These are phyloP conservation scores for Dorcus hopei DNA, from an alignment of 2,888 invertebrate genomes.

Conservation along the genomic window DNA sequence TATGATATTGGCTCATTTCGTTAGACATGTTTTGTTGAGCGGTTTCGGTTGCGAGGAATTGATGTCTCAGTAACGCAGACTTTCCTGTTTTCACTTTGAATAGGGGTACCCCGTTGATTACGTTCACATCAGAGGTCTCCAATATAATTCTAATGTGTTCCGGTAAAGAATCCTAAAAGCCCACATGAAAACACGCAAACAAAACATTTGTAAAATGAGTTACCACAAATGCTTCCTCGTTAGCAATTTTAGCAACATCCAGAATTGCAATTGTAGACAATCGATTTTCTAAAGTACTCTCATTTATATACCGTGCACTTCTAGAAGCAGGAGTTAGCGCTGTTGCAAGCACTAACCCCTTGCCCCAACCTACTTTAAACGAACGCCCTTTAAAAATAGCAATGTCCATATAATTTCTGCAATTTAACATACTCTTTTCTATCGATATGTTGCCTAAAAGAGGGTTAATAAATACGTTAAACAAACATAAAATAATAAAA, in stretches of 20 bases:
- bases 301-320: background rate
- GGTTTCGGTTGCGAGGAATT: conserved; percentile 11
- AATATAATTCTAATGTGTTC: conserved; percentile 20
- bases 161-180: conserved; percentile 16
- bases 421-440: conserved; percentile 8
- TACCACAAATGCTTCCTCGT: conserved; percentile 2
- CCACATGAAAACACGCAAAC: conserved; percentile 2
- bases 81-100: conserved; percentile 28
- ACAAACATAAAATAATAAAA: background rate
- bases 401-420: conserved; percentile 53
- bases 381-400: conserved; percentile 62
- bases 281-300: background rate
- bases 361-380: conserved; percentile 74
- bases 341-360: conserved; percentile 53
- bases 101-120: conserved; percentile 32
- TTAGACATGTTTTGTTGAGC: conserved; percentile 21
- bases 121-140: conserved; percentile 11
- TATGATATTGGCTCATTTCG: conserved; percentile 48
- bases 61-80: conserved; percentile 14
- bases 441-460: conserved; percentile 7
- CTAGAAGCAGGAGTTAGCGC: background rate
- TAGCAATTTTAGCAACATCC: background rate
- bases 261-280: background rate
- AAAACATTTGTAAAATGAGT: background rate
- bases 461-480: background rate